phyloP scores from a whole-genome alignment of 2,888 invertebrate species.

The Cristatella mucedo region DNA sequence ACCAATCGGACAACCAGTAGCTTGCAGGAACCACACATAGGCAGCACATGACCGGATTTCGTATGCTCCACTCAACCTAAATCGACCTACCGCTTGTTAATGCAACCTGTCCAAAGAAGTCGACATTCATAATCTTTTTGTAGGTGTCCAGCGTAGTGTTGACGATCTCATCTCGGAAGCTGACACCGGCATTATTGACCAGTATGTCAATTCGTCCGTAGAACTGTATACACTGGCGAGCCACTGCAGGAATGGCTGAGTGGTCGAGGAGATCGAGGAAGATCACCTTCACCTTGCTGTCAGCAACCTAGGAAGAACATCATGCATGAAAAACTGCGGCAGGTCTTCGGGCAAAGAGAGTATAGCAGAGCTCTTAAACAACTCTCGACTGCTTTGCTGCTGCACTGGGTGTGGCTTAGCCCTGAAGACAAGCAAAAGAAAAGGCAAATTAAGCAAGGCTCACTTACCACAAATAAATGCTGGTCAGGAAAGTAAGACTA shows the following conservation, averaged over 20 bases:
- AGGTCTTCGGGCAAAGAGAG: too few species aligned
- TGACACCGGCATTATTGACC: conserved; percentile 78
- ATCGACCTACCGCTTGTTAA: conserved; percentile 63
- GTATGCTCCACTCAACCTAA: too few species aligned
- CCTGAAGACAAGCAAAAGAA: too few species aligned
- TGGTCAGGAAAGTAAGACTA: too few species aligned
- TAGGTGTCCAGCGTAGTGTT: conserved; percentile 66
- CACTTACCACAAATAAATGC: too few species aligned
- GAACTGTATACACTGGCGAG: conserved; percentile 44
- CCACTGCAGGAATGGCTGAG: conserved; percentile 47
- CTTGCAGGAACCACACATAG: neutral
- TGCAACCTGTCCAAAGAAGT: conserved; percentile 82
- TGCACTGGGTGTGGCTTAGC: too few species aligned
- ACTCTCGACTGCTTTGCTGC: too few species aligned
- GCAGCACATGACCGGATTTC: neutral
- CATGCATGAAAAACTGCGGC: too few species aligned
- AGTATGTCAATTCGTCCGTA: conserved; percentile 56
- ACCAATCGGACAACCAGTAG: neutral
- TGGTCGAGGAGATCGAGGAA: conserved; percentile 63
- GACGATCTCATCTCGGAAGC: conserved; percentile 53
- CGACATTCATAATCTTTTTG: conserved; percentile 71
- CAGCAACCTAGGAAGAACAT: neutral
- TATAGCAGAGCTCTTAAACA: too few species aligned
- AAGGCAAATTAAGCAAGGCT: too few species aligned
- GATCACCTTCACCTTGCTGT: conserved; percentile 51